phyloP scores from a whole-genome alignment of 2,888 invertebrate genomes.

The Stenichneumon culpator region DNA sequence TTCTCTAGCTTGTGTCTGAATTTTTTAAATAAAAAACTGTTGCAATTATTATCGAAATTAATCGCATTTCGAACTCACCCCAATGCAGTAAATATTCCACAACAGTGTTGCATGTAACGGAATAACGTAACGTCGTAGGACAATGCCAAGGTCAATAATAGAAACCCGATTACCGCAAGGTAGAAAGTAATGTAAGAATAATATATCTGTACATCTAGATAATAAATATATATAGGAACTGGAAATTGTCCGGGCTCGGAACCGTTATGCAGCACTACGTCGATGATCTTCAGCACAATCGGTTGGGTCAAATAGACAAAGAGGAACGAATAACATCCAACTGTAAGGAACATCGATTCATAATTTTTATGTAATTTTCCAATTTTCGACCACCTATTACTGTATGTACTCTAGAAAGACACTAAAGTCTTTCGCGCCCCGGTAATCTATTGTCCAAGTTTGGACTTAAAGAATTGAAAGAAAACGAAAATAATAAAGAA shows the following conservation, averaged over 20 bases:
- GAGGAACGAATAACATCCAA: not conserved
- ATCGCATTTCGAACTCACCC: not conserved
- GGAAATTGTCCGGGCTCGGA: conserved; percentile 21
- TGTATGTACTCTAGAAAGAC: no score
- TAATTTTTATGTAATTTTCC: not conserved
- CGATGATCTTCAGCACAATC: not conserved
- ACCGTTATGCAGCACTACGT: conserved; percentile 7
- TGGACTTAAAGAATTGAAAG: no score
- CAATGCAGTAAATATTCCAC: conserved; percentile 1
- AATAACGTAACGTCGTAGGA: conserved; percentile 1
- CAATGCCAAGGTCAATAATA: not conserved
- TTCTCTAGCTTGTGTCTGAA: conserved; percentile 5
- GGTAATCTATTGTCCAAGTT: no score
- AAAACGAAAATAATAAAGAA: no score
- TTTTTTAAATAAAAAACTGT: not conserved
- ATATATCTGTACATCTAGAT: conserved; percentile 18
- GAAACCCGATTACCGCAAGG: not conserved
- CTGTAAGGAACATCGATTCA: not conserved
- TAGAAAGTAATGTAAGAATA: conserved; percentile 9
- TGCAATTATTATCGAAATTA: not conserved
- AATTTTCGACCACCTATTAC: no score
- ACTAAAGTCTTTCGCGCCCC: no score
- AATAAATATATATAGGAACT: not conserved
- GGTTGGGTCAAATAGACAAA: not conserved
- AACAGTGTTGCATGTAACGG: not conserved